phyloP scores from a whole-genome alignment of 2,797 vertebrate genomes.

The Heterohyrax brucei region DNA sequence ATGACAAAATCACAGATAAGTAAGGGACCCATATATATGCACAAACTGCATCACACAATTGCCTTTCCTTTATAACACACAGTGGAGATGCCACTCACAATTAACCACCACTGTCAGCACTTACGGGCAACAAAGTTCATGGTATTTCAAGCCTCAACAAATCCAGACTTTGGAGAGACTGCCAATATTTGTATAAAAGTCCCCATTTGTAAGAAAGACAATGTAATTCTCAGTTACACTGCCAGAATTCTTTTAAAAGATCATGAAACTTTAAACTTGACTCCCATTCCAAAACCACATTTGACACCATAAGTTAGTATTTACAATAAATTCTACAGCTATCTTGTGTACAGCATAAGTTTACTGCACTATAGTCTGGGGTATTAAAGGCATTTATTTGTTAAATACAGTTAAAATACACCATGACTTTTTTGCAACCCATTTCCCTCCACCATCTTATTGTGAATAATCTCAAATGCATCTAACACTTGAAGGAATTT shows the following conservation, averaged over 20 bases:
- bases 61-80: neutral
- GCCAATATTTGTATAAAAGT: neutral
- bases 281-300: neutral
- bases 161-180: neutral
- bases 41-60: rapidly evolving
- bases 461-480: neutral
- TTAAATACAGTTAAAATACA: constrained; percentile 39
- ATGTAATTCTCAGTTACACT: constrained; percentile 5
- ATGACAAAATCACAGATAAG: neutral
- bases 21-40: neutral
- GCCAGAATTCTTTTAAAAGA: constrained; percentile 13
- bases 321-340: neutral
- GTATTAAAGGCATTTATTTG: neutral
- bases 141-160: neutral
- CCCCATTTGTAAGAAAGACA: neutral
- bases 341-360: neutral
- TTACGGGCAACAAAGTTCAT: neutral
- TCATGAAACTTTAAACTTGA: neutral
- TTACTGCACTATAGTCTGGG: constrained; percentile 27
- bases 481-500: neutral
- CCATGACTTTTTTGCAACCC: neutral
- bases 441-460: constrained; percentile 22
- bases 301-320: neutral
- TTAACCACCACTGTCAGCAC: neutral
- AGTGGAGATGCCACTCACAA: neutral